phyloP scores from a whole-genome alignment of 2,888 invertebrate genomes.

The Polyommatus icarus region DNA sequence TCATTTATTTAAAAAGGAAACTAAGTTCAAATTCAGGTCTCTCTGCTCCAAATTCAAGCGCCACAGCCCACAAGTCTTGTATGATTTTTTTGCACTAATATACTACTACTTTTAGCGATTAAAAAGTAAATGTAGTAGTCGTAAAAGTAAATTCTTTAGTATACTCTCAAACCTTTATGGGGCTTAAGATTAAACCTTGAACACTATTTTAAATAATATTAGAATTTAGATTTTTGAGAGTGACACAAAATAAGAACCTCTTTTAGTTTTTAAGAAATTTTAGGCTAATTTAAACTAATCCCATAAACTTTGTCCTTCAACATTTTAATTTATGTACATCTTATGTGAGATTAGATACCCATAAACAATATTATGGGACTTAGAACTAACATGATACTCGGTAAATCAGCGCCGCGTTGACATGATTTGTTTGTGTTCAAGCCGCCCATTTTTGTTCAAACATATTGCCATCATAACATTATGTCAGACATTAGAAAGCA shows the following conservation, averaged over 20 bases:
- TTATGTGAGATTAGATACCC: not conserved
- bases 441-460: constrained; percentile 13
- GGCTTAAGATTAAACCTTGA: too few species aligned
- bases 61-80: too few species aligned
- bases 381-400: constrained; percentile 11
- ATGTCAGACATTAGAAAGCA: constrained; percentile 4
- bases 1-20: not conserved
- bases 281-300: not conserved
- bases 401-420: not conserved
- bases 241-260: too few species aligned
- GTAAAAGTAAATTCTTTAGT: too few species aligned
- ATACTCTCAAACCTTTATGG: too few species aligned
- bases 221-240: too few species aligned
- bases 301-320: not conserved
- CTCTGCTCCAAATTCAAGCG: too few species aligned
- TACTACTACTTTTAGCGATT: too few species aligned
- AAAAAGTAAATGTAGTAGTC: too few species aligned
- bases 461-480: not conserved
- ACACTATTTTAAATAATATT: too few species aligned
- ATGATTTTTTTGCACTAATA: too few species aligned
- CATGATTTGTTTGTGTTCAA: constrained; percentile 15
- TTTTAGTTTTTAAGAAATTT: too few species aligned
- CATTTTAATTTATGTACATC: not conserved
- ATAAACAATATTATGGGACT: constrained; percentile 17
- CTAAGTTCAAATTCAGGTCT: not conserved